Conservation (phyloP, 2,113 vertebrate species). For the Halcyon senegalensis region DNA sequence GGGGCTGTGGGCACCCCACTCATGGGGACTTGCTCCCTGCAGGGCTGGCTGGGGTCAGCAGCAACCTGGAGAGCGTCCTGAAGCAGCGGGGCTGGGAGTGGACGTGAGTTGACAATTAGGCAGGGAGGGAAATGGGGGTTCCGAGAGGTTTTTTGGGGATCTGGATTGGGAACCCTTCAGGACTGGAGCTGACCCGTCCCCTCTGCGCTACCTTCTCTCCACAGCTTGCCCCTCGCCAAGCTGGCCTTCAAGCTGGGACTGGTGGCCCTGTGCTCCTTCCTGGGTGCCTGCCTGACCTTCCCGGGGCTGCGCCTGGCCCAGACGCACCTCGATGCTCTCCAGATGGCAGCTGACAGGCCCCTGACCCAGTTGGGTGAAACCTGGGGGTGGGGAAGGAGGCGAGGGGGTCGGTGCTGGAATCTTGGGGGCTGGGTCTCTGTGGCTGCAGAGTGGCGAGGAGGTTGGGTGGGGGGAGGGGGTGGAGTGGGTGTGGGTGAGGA, state of each 20-base stretch:
- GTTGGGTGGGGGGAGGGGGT: neutral
- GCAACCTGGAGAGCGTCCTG: constrained; percentile 84
- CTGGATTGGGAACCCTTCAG: rapidly evolving
- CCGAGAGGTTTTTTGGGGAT: rapidly evolving
- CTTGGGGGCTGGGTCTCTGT: rapidly evolving
- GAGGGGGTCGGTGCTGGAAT: rapidly evolving
- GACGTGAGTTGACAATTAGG: constrained; percentile 81
- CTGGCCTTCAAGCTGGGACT: constrained; percentile 85
- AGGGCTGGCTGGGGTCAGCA: constrained; percentile 83
- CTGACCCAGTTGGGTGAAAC: constrained; percentile 81
- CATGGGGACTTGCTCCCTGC: neutral
- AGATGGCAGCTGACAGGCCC: constrained; percentile 81
- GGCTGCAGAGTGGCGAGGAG: neutral
- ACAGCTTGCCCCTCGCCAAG: constrained; percentile 85
- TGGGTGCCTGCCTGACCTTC: constrained; percentile 91
- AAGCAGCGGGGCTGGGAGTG: constrained; percentile 87
- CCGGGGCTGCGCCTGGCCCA: constrained; percentile 93
- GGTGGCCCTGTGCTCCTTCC: constrained; percentile 84
- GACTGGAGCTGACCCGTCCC: rapidly evolving
- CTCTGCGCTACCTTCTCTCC: rapidly evolving
- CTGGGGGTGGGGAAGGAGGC: neutral
- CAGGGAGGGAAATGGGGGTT: neutral
- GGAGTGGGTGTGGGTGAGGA: neutral
- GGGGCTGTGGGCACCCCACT: neutral
- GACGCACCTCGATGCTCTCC: constrained; percentile 89